Conservation (phyloP, 2,113 vertebrate genomes). For the Neoarius graeffei region DNA sequence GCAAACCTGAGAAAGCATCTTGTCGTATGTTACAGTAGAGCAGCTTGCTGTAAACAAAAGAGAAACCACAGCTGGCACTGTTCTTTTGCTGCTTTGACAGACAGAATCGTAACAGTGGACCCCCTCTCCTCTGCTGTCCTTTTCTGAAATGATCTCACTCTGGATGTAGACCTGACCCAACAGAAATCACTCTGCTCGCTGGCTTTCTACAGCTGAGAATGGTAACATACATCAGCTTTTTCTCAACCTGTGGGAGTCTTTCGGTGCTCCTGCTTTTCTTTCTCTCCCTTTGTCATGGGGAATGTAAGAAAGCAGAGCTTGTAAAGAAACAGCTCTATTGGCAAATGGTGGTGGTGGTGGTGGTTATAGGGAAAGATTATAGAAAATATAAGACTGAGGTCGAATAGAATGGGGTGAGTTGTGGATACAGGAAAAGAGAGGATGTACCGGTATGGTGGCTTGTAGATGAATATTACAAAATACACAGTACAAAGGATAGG, state of each 20-base stretch:
- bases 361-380: conserved; percentile 9
- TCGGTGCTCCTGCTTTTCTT: conserved; percentile 40
- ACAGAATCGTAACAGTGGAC: conserved; percentile 63
- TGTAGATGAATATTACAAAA: neutral
- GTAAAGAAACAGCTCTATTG: conserved; percentile 37
- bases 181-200: conserved; percentile 48
- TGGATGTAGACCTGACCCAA: conserved; percentile 57
- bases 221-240: conserved; percentile 59
- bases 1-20: conserved; percentile 31
- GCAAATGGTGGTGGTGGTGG: conserved; percentile 18
- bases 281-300: conserved; percentile 19
- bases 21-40: conserved; percentile 35
- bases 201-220: conserved; percentile 57
- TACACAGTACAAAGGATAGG: neutral
- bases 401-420: neutral
- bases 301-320: neutral
- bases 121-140: conserved; percentile 51
- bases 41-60: conserved; percentile 61
- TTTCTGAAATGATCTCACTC: conserved; percentile 42
- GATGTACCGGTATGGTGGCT: neutral
- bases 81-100: conserved; percentile 66
- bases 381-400: conserved; percentile 10
- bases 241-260: conserved; percentile 57
- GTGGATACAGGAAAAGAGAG: neutral
- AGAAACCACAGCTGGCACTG: conserved; percentile 67